Percentiles rank a stretch among this genome's conserved stretches.
Conservation (phyloP, 37 sponge, comb jelly and placozoan genomes). For the Crambe crambe region DNA sequence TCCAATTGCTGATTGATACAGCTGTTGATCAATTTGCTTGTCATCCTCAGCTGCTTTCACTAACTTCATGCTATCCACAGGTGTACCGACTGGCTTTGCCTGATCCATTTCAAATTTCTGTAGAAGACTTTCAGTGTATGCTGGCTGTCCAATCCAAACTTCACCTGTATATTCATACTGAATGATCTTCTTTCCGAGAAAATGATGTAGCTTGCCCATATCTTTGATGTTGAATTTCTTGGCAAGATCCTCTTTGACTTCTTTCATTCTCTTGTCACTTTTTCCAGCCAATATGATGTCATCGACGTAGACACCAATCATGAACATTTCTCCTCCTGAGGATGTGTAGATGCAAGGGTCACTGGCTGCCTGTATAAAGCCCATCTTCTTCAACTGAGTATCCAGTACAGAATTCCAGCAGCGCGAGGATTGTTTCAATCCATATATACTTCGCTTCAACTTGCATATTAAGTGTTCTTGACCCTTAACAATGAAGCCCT, state of each 20-base stretch:
- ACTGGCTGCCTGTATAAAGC: background rate
- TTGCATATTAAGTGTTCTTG: too few species aligned
- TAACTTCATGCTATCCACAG: conserved; percentile 48
- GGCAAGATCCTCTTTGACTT: too few species aligned
- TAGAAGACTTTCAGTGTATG: conserved; percentile 26
- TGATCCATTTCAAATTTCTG: conserved; percentile 41
- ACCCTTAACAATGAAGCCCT: background rate
- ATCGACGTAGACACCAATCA: background rate
- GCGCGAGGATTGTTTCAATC: background rate
- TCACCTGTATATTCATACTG: too few species aligned
- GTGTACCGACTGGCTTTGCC: conserved; percentile 43
- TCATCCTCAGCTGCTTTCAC: conserved; percentile 21
- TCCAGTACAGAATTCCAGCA: background rate
- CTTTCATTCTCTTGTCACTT: conserved; percentile 21
- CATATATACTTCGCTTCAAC: too few species aligned
- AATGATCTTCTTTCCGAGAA: too few species aligned
- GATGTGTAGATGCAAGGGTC: too few species aligned
- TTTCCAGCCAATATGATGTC: too few species aligned
- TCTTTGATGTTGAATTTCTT: too few species aligned
- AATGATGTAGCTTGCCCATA: too few species aligned
- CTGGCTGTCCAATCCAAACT: too few species aligned
- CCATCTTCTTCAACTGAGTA: background rate
- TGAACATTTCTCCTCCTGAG: background rate
- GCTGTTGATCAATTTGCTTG: conserved; percentile 12
- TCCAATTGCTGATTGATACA: too few species aligned